These are phyloP conservation scores for Polyommatus iphigenia DNA, from an alignment of 2,888 invertebrate species.

Conservation along the genomic window DNA sequence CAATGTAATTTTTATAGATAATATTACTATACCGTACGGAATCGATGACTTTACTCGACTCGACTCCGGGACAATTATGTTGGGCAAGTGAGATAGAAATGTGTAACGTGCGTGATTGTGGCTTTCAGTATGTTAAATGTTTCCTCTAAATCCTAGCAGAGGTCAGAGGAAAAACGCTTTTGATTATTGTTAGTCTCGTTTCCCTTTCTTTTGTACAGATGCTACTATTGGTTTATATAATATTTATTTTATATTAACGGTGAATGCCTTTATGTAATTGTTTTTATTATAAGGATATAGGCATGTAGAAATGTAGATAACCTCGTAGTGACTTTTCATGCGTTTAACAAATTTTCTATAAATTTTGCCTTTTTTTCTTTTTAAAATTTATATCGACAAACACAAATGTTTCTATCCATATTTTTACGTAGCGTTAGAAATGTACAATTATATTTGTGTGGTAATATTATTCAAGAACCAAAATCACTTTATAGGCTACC, in stretches of 20 bases:
- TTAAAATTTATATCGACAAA: constrained; percentile 37
- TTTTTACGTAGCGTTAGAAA: constrained; percentile 51
- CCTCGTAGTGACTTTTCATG: constrained; percentile 53
- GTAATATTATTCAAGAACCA: constrained; percentile 72
- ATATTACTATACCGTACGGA: constrained; percentile 33
- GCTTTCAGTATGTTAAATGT: constrained; percentile 42
- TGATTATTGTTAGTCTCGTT: constrained; percentile 26
- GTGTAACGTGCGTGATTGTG: constrained; percentile 45
- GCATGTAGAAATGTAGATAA: constrained; percentile 77
- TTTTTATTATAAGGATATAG: constrained; percentile 53
- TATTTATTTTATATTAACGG: constrained; percentile 64
- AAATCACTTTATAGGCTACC: constrained; percentile 70
- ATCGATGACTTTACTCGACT: constrained; percentile 19
- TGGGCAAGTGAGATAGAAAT: constrained; percentile 34
- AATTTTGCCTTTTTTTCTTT: constrained; percentile 29
- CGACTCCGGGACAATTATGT: constrained; percentile 1
- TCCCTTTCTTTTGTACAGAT: constrained; percentile 24
- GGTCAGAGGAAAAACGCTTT: constrained; percentile 26
- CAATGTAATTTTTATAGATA: constrained; percentile 33
- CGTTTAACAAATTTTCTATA: constrained; percentile 27
- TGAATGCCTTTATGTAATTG: constrained; percentile 52
- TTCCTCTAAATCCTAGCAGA: constrained; percentile 32
- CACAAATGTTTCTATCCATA: constrained; percentile 44
- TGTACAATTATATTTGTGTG: constrained; percentile 59
- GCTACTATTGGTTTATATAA: constrained; percentile 45